Conservation (phyloP, 2,113 vertebrate genomes). For the Potamarius usumacintae region DNA sequence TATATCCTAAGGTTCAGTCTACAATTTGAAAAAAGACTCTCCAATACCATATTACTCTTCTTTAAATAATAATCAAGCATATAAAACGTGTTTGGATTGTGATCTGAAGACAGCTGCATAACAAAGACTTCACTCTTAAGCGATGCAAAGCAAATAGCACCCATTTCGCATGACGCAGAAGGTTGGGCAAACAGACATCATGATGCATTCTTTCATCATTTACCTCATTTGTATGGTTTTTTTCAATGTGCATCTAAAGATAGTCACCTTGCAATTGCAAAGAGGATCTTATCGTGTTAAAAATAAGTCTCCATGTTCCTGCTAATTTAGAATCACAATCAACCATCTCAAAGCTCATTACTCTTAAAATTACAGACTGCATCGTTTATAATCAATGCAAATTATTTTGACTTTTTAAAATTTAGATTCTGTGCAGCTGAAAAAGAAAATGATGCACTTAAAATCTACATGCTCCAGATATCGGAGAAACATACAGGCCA, state of each 20-base stretch:
- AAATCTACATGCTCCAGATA: slow-evolving; percentile 6
- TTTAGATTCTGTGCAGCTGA: background rate
- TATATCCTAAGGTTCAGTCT: background rate
- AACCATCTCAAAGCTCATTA: background rate
- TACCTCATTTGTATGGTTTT: background rate
- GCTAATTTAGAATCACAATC: slow-evolving; percentile 15
- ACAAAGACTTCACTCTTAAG: background rate
- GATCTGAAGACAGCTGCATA: background rate
- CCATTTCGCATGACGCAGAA: slow-evolving; percentile 7
- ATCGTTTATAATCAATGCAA: slow-evolving; percentile 17
- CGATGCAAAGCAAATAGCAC: background rate
- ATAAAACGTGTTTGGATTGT: background rate
- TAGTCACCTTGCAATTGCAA: background rate
- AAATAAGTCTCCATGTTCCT: background rate
- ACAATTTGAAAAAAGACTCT: background rate
- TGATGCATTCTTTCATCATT: background rate
- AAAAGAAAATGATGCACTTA: slow-evolving; percentile 2
- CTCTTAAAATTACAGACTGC: background rate
- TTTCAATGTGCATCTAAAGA: background rate
- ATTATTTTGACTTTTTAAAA: background rate
- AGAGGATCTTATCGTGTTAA: background rate
- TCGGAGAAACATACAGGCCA: background rate
- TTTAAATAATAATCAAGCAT: background rate
- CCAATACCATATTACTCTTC: background rate
- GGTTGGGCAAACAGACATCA: background rate